These are phyloP conservation scores for Bos indicus DNA, from an alignment of 2,113 vertebrate species.

Conservation along the genomic window DNA sequence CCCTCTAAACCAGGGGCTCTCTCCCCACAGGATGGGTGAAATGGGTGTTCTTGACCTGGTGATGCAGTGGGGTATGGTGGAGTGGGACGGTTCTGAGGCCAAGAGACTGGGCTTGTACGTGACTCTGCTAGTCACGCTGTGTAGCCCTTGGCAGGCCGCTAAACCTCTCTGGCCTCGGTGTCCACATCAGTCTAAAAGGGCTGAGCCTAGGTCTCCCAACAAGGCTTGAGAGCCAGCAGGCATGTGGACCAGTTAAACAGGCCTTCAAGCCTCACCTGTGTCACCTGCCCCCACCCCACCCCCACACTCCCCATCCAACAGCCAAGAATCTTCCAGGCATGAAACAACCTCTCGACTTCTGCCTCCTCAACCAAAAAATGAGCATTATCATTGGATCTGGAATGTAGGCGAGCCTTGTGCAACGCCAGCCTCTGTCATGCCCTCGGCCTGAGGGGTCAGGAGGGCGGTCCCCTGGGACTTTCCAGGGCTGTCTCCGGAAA, in stretches of 20 bases:
- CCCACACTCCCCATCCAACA: neutral
- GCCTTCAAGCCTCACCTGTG: neutral
- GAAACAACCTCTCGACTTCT: neutral
- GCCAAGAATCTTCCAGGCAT: neutral
- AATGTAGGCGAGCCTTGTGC: too few relatives aligned
- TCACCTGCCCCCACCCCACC: rapidly evolving
- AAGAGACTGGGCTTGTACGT: neutral
- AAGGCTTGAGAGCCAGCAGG: neutral
- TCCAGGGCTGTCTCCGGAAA: neutral
- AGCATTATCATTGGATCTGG: neutral
- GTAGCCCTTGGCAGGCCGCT: neutral
- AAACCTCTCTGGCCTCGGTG: neutral
- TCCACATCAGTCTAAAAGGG: neutral
- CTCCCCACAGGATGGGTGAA: neutral
- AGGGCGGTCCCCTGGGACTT: neutral
- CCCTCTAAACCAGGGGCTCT: neutral
- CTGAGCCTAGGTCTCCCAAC: neutral
- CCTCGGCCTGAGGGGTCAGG: neutral
- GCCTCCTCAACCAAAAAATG: neutral
- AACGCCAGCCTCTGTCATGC: rapidly evolving
- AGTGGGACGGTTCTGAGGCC: neutral
- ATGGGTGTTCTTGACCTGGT: neutral
- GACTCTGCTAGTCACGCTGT: neutral
- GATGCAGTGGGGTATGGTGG: too few relatives aligned
- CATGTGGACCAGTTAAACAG: neutral